Base-by-base conservation (phyloP, 2,888 invertebrate species). In the Synanthedon formicaeformis region DNA sequence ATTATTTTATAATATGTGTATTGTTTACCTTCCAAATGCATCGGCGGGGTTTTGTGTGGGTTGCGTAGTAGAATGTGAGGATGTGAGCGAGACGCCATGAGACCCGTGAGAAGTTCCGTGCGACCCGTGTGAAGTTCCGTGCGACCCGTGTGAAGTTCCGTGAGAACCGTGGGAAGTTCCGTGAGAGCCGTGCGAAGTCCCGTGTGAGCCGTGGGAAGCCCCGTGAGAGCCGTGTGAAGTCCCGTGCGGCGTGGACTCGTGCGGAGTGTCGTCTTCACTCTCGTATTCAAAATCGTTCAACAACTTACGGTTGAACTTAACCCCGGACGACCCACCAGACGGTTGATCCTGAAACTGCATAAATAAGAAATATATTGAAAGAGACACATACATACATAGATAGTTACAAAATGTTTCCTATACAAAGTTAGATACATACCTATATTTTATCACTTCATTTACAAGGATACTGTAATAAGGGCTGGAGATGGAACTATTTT, bases 221-320 rank as follows among this genome's bases (percentile, higher is more conserved):
- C 34, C 34, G 34, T 45, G 70, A 27, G 58, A 53, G 50, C 59
- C 55, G 51, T 51, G 52, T 41, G 59, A 50, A 13, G 54, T 55
- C 51, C 58, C 40, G 55, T 57, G 57, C 13, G 56, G 52, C 13
- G 56, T 62, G 3, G 61, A 61, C 27, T 75, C 78, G 10, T 49
- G 50, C n/a, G 81, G 56, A 0, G 93, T 92, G n/a, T 96, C 96
- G 53, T 96, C 96, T 58, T 96, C 96, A 63, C 96, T 96, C 54
- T 94, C 96, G 73, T 97, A 97, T 78, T 97, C 96, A 77, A 95
- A 97, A 79, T 96, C 84, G 13, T 88, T 88, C 23, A 97, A 82
- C 13, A 96, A 81, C 71, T 96, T 95, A 69, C 95, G 91, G 73
- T 94, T 94, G 75, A 95, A 95, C 72, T 94, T 94, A 4, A 93